Percentiles rank a stretch among this genome's conserved stretches.
phyloP scores from a whole-genome alignment of 2,113 vertebrate species.

The Raja brachyura region DNA sequence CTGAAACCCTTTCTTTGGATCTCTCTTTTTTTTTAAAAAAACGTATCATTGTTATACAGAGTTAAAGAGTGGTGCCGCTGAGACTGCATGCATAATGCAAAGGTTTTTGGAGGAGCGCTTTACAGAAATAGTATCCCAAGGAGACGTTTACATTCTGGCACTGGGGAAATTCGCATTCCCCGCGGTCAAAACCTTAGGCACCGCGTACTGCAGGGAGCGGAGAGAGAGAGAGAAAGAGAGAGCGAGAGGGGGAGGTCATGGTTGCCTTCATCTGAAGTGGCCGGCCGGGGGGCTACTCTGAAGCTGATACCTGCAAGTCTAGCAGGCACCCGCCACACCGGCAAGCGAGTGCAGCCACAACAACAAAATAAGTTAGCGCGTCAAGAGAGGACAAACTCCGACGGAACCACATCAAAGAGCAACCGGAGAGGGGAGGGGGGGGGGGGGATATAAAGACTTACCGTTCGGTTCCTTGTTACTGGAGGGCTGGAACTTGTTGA shows the following conservation, averaged over 20 bases:
- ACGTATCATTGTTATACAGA: background rate
- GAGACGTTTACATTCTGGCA: background rate
- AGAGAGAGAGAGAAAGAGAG: background rate
- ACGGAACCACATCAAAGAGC: background rate
- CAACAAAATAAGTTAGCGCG: background rate
- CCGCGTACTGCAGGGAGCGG: too few relatives aligned
- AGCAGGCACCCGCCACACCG: background rate
- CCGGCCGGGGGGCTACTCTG: background rate
- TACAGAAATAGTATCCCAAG: background rate
- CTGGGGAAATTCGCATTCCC: background rate
- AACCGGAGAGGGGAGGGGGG: background rate
- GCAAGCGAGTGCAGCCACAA: background rate
- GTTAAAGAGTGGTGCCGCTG: background rate
- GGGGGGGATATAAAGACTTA: constrained; percentile 51
- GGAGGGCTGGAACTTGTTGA: constrained; percentile 76
- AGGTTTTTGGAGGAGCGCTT: background rate
- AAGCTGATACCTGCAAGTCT: background rate
- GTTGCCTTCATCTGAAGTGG: background rate
- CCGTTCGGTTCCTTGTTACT: constrained; percentile 87
- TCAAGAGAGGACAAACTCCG: background rate
- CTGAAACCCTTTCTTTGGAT: background rate
- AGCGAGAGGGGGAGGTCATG: too few relatives aligned
- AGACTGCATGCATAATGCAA: background rate
- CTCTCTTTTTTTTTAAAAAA: background rate
- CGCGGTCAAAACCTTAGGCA: background rate